phyloP scores from a whole-genome alignment of 1,140 invertebrate species.

The Palaemon carinicauda region DNA sequence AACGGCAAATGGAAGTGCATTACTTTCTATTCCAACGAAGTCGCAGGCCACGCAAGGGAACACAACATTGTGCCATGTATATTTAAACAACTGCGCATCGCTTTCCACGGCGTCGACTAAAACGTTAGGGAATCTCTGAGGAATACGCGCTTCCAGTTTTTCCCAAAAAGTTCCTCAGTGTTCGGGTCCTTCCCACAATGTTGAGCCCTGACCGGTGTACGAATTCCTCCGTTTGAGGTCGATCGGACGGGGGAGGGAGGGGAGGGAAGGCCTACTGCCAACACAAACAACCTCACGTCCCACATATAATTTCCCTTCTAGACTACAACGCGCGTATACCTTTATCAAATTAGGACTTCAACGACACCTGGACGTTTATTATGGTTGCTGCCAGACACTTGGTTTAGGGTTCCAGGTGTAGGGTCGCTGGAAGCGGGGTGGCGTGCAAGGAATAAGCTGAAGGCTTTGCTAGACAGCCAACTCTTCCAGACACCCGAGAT shows the following conservation, averaged over 20 bases:
- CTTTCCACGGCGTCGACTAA: slow-evolving; percentile 57
- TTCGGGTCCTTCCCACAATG: slow-evolving; percentile 36
- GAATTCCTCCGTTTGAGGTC: background rate
- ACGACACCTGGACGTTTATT: slow-evolving; percentile 51
- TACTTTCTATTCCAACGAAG: slow-evolving; percentile 22
- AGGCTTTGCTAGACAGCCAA: background rate
- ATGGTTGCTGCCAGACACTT: background rate
- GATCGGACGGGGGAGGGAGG: too few relatives aligned
- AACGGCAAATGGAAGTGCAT: background rate
- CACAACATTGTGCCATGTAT: slow-evolving; percentile 53
- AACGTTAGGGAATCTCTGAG: slow-evolving; percentile 58
- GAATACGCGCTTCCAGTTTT: slow-evolving; percentile 51
- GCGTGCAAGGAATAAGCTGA: slow-evolving; percentile 44
- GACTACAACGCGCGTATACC: slow-evolving; percentile 37
- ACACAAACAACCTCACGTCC: background rate
- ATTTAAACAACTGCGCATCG: slow-evolving; percentile 58
- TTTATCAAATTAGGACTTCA: slow-evolving; percentile 52
- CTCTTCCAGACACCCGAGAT: background rate
- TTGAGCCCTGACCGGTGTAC: background rate
- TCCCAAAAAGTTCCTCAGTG: slow-evolving; percentile 40
- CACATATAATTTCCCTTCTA: background rate
- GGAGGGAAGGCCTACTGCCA: background rate
- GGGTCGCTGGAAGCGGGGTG: slow-evolving; percentile 14
- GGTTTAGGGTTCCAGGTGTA: slow-evolving; percentile 40
- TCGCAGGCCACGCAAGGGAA: slow-evolving; percentile 38